Conservation (phyloP, 2,113 vertebrate genomes). For the Scalopus aquaticus region DNA sequence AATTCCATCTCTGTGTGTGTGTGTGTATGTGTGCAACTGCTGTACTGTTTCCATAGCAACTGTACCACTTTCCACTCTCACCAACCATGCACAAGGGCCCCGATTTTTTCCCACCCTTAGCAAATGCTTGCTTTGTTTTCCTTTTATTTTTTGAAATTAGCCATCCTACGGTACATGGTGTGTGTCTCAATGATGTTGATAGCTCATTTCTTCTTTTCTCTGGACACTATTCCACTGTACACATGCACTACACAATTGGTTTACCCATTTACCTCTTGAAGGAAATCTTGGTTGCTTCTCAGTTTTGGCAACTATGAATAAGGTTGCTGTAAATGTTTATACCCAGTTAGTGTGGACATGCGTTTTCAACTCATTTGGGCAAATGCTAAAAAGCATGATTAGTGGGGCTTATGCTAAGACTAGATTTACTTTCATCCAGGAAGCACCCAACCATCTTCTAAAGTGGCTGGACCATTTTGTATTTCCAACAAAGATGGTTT, state of each 20-base stretch:
- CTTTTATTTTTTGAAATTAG: neutral
- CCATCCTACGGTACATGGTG: neutral
- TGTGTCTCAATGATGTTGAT: neutral
- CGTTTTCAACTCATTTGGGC: neutral
- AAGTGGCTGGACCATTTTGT: neutral
- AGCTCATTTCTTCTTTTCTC: neutral
- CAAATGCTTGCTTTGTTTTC: neutral
- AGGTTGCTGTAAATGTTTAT: neutral
- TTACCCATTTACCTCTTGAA: neutral
- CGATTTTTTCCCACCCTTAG: neutral
- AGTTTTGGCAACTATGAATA: neutral
- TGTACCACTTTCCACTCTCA: neutral
- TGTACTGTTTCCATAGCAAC: neutral
- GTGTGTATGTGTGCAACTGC: neutral
- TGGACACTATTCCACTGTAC: neutral
- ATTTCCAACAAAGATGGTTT: neutral
- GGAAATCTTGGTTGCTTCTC: neutral
- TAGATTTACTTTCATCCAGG: neutral
- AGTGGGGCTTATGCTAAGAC: neutral
- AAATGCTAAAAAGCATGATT: neutral
- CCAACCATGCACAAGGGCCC: neutral
- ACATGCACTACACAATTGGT: neutral
- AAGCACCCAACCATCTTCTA: neutral
- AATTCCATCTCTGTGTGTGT: neutral
- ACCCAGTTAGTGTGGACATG: neutral